phyloP scores from a whole-genome alignment of 2,888 invertebrate species.

The Coenonympha glycerion region DNA sequence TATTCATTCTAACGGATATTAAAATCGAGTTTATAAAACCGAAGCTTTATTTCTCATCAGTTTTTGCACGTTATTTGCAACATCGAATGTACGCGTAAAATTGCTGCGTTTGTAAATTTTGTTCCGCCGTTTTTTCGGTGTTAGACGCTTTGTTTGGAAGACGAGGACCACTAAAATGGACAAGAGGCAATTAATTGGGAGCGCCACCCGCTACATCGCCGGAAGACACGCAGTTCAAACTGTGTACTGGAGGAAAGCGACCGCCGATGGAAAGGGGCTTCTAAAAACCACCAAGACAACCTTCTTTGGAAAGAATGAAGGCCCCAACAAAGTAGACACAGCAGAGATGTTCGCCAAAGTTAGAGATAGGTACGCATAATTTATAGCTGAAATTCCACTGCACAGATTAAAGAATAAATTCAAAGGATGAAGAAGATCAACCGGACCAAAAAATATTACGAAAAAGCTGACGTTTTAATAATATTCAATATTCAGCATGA shows the following conservation, averaged over 20 bases:
- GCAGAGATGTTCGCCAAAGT: slow-evolving; percentile 67
- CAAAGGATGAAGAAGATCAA: neutral
- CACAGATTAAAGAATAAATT: neutral
- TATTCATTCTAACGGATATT: slow-evolving; percentile 9
- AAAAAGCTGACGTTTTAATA: too few species aligned
- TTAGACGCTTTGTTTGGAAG: too few species aligned
- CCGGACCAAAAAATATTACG: neutral
- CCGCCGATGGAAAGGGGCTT: slow-evolving; percentile 65
- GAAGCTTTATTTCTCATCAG: neutral
- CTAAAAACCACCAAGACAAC: slow-evolving; percentile 75
- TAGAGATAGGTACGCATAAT: slow-evolving; percentile 64
- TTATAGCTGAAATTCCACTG: neutral
- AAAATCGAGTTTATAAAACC: slow-evolving; percentile 10
- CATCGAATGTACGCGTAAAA: neutral
- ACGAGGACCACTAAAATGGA: slow-evolving; percentile 60
- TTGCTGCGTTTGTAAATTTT: neutral
- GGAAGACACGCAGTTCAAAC: slow-evolving; percentile 85
- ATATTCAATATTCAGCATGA: too few species aligned
- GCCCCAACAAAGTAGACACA: slow-evolving; percentile 59
- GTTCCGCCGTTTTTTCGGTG: too few species aligned
- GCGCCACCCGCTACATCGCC: slow-evolving; percentile 82
- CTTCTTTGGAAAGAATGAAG: slow-evolving; percentile 74
- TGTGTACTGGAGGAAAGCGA: slow-evolving; percentile 82
- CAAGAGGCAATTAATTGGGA: slow-evolving; percentile 78
- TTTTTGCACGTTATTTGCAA: neutral